Evolutionary conservation across 2,888 invertebrate species (phyloP).

Genomic region (Eristalis tenax): DNA sequence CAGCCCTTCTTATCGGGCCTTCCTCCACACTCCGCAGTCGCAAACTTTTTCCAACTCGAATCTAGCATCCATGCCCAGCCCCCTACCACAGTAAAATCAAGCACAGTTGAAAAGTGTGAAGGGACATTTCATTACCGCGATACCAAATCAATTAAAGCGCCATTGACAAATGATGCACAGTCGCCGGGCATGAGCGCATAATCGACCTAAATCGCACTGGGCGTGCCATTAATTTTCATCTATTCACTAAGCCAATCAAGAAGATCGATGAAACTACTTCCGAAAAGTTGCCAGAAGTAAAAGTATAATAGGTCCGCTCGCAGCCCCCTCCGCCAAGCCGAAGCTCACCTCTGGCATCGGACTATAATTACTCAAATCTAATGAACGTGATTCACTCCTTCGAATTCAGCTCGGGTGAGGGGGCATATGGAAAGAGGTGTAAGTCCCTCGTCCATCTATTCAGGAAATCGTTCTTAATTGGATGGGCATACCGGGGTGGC

Average conservation of each 20-base stretch:
- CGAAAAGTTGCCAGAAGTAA: slow-evolving; percentile 5
- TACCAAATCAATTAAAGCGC: neutral
- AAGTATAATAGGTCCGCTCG: slow-evolving; percentile 13
- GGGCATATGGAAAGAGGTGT: neutral
- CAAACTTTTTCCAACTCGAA: no score
- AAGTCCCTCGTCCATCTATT: neutral
- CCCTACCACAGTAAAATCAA: no score
- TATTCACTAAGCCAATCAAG: slow-evolving; percentile 20
- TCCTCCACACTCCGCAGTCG: no score
- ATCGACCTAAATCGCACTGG: neutral
- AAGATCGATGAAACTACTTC: slow-evolving; percentile 23
- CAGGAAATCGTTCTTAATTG: slow-evolving; percentile 33
- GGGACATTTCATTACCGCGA: neutral
- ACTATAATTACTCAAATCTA: slow-evolving; percentile 37
- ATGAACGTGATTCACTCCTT: slow-evolving; percentile 31
- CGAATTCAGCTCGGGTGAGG: neutral
- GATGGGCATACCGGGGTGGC: neutral
- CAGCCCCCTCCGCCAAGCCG: neutral
- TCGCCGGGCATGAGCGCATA: neutral
- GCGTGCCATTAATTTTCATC: slow-evolving; percentile 13
- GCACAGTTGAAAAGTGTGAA: no score
- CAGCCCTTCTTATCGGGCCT: no score
- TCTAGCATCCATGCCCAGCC: no score
- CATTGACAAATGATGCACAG: slow-evolving; percentile 2
- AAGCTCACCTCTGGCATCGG: neutral